A percentile compares a stretch with the other conserved stretches of the same genome.
Evolutionary conservation across 2,797 vertebrate species (phyloP).

Genomic region (Lagorchestes hirsutus): DNA sequence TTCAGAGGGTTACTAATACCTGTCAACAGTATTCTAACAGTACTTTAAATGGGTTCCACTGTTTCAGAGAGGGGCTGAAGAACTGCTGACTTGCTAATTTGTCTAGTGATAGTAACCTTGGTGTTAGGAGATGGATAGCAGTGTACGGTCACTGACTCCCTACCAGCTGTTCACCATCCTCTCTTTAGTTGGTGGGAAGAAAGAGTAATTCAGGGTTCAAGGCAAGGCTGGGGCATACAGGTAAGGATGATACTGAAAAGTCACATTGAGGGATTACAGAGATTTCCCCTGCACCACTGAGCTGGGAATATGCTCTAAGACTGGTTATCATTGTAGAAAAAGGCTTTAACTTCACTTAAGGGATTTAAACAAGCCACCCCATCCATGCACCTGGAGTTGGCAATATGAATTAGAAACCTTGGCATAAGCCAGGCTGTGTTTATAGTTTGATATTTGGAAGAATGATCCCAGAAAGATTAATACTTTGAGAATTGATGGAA

Average conservation of each 20-base stretch:
- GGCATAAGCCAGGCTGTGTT: conserved; percentile 45
- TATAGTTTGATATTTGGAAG: conserved; percentile 1
- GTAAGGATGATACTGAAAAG: background rate
- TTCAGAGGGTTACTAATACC: background rate
- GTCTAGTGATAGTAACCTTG: background rate
- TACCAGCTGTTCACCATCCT: background rate
- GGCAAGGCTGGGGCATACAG: background rate
- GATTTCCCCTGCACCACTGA: conserved; percentile 26
- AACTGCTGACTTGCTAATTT: background rate
- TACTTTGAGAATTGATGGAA: conserved; percentile 12
- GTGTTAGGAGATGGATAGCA: background rate
- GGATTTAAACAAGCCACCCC: conserved; percentile 13
- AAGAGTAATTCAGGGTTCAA: background rate
- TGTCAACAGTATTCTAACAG: background rate
- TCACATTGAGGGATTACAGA: background rate
- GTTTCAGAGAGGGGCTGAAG: background rate
- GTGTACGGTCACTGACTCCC: background rate
- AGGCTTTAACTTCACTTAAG: conserved; percentile 29
- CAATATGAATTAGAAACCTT: conserved; percentile 33
- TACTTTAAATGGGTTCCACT: background rate
- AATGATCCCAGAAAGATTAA: background rate
- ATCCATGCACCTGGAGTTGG: background rate
- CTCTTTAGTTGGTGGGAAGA: background rate
- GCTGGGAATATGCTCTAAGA: background rate
- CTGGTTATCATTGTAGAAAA: conserved; percentile 16